Evolutionary conservation across 2,888 invertebrate genomes (phyloP).

Genomic region (Operophtera brumata): DNA sequence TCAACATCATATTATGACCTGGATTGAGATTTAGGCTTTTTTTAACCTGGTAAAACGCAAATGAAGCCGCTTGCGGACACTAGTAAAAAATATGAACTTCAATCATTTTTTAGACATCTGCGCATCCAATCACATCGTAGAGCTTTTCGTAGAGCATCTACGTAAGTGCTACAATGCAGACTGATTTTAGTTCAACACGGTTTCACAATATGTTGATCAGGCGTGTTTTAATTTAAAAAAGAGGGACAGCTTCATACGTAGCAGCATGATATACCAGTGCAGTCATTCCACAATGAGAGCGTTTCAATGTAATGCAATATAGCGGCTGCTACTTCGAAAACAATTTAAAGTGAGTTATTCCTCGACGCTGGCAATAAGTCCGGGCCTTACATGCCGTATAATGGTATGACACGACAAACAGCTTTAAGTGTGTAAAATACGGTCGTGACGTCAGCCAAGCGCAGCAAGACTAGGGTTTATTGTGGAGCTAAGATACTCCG

Average conservation of each 20-base stretch:
- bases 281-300: conserved; percentile 65
- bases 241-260: neutral
- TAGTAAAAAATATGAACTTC: too few relatives aligned
- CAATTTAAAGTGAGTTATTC: conserved; percentile 77
- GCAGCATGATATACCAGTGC: conserved; percentile 34
- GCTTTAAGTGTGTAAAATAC: conserved; percentile 80
- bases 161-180: neutral
- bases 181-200: neutral
- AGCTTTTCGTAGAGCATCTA: neutral
- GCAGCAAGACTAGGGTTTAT: conserved; percentile 65
- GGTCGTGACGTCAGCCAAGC: conserved; percentile 73
- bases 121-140: neutral
- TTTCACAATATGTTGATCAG: neutral
- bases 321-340: conserved; percentile 64
- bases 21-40: too few relatives aligned
- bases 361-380: conserved; percentile 71
- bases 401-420: conserved; percentile 80
- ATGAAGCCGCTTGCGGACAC: too few relatives aligned
- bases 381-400: conserved; percentile 76
- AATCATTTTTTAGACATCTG: too few relatives aligned
- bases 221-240: too few relatives aligned
- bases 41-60: too few relatives aligned
- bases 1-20: too few relatives aligned
- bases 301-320: conserved; percentile 66
- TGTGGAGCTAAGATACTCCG: conserved; percentile 58